A percentile compares a stretch with the other conserved stretches of the same genome.
Conservation (phyloP, 2,113 vertebrate species). For the Plecotus auritus region DNA sequence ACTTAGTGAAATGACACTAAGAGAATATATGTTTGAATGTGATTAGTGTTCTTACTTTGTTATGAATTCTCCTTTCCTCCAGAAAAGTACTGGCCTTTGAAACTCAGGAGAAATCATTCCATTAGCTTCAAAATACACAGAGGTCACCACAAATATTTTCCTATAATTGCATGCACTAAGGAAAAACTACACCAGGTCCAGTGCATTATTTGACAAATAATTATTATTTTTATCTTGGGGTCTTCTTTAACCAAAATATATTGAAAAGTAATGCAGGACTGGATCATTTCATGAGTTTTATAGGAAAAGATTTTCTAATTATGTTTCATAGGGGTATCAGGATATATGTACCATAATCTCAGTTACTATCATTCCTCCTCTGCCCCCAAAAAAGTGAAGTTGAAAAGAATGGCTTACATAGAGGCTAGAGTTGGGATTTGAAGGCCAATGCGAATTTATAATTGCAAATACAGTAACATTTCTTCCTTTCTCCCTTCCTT, state of each 20-base stretch:
- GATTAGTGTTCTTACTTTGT: neutral
- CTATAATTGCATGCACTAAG: neutral
- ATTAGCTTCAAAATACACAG: constrained; percentile 34
- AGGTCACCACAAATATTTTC: constrained; percentile 1
- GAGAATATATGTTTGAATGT: neutral
- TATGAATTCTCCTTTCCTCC: neutral
- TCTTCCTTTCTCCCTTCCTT: neutral
- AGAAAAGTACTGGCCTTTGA: neutral
- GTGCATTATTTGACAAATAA: neutral
- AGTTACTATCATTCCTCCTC: neutral
- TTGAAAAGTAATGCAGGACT: neutral
- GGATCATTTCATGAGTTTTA: neutral
- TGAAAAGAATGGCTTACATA: neutral
- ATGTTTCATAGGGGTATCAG: neutral
- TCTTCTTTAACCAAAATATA: neutral
- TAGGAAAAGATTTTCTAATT: neutral
- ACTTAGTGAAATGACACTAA: neutral
- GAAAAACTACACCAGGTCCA: neutral
- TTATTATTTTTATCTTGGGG: neutral
- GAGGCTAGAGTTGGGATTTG: neutral
- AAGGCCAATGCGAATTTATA: neutral
- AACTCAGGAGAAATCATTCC: constrained; percentile 25
- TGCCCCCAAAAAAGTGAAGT: neutral
- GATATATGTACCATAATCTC: neutral
- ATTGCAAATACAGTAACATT: neutral